Conservation (phyloP, 1,140 invertebrate genomes). For the Zaprionus lachaisei region DNA sequence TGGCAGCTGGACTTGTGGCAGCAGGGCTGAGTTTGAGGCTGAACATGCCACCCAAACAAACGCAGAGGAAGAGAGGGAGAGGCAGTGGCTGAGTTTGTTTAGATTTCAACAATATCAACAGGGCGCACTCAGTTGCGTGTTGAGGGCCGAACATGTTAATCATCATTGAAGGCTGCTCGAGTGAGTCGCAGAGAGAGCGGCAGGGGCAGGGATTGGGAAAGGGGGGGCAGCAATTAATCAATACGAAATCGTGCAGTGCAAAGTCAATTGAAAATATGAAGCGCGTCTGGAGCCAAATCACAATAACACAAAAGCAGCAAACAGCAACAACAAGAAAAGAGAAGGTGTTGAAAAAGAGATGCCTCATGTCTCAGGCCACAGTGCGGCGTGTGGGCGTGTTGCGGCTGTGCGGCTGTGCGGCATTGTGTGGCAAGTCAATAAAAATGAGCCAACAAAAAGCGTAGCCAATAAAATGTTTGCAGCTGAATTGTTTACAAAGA, state of each 20-base stretch:
- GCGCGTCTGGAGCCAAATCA: slow-evolving; percentile 44
- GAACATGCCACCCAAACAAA: slow-evolving; percentile 68
- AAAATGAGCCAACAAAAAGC: slow-evolving; percentile 70
- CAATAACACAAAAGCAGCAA: slow-evolving; percentile 47
- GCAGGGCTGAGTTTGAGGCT: slow-evolving; percentile 46
- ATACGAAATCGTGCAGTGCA: neutral
- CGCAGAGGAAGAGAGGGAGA: slow-evolving; percentile 25
- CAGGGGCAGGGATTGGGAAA: too few species aligned
- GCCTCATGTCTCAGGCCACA: slow-evolving; percentile 14
- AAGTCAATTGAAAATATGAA: slow-evolving; percentile 76
- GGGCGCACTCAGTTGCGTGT: slow-evolving; percentile 22
- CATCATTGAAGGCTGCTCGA: slow-evolving; percentile 9
- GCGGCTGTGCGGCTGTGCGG: slow-evolving; percentile 10
- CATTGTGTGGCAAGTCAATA: slow-evolving; percentile 71
- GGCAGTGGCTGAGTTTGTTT: slow-evolving; percentile 32
- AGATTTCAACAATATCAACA: slow-evolving; percentile 68
- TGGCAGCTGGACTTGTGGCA: slow-evolving; percentile 17
- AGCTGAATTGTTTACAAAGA: slow-evolving; percentile 72
- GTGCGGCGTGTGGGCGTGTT: slow-evolving; percentile 22
- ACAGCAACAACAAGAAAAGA: slow-evolving; percentile 20
- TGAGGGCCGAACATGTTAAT: slow-evolving; percentile 9
- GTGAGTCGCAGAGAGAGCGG: neutral
- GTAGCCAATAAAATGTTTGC: slow-evolving; percentile 79
- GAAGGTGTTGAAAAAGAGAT: slow-evolving; percentile 78
- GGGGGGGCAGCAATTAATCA: slow-evolving; percentile 2